A percentile compares a stretch with the other conserved stretches of the same genome.
phyloP scores from a whole-genome alignment of 1,140 invertebrate species.

The Daktulosphaira vitifoliae region DNA sequence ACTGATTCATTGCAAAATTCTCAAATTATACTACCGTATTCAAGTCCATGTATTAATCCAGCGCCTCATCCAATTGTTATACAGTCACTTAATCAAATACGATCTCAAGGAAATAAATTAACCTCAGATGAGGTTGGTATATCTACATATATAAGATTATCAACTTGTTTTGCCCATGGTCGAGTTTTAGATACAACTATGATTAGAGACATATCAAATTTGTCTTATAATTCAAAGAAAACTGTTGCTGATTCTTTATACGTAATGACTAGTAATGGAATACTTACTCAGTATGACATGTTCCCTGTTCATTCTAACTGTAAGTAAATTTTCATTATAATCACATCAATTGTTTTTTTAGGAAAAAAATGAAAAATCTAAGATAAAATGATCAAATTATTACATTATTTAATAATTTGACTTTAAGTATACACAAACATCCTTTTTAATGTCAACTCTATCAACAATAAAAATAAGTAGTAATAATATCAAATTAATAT shows the following conservation, averaged over 20 bases:
- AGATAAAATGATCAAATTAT: too few species aligned
- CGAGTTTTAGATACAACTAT: constrained; percentile 49
- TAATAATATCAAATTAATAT: too few species aligned
- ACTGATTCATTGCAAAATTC: constrained; percentile 39
- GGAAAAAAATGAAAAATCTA: too few species aligned
- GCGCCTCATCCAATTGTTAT: constrained; percentile 75
- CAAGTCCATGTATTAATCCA: constrained; percentile 76
- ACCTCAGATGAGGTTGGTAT: constrained; percentile 10
- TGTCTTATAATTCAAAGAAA: constrained; percentile 44
- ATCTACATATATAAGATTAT: constrained; percentile 47
- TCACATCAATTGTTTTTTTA: constrained; percentile 13
- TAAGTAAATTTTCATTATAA: constrained; percentile 39
- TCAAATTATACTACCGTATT: constrained; percentile 38
- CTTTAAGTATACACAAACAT: too few species aligned
- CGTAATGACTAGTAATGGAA: constrained; percentile 79
- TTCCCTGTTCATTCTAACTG: constrained; percentile 66
- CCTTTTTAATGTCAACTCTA: too few species aligned
- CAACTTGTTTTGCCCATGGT: constrained; percentile 65
- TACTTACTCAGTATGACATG: constrained; percentile 80
- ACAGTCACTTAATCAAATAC: constrained; percentile 72
- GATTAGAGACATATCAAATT: constrained; percentile 40
- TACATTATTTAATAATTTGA: too few species aligned
- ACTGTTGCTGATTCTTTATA: constrained; percentile 74
- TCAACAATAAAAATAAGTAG: too few species aligned
- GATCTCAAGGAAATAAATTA: constrained; percentile 41